phyloP scores from a whole-genome alignment of 1,140 invertebrate species.

The Drosophila gunungcola region DNA sequence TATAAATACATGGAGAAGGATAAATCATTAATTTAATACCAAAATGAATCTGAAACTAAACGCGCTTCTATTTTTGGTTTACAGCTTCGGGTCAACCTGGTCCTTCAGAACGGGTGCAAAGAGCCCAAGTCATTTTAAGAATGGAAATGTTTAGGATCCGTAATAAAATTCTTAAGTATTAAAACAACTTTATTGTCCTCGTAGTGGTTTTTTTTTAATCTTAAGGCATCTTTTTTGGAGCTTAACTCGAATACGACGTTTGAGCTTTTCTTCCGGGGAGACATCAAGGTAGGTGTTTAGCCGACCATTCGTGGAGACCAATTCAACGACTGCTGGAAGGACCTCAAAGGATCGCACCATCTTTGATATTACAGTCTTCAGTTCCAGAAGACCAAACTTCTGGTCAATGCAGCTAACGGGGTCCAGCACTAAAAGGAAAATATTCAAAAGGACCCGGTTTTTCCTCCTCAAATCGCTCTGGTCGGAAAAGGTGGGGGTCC shows the following conservation, averaged over 20 bases:
- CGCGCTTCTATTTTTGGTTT: not conserved
- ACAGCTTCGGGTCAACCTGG: conserved; percentile 3
- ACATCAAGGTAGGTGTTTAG: conserved; percentile 62
- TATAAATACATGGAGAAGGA: not conserved
- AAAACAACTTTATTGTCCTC: too few relatives aligned
- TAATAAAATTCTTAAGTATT: not conserved
- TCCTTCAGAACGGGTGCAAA: not conserved
- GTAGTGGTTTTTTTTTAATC: too few relatives aligned
- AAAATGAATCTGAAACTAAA: conserved; percentile 4
- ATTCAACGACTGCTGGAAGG: conserved; percentile 66
- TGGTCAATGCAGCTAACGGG: conserved; percentile 82
- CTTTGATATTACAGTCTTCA: conserved; percentile 85
- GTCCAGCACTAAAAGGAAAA: conserved; percentile 87
- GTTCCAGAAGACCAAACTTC: conserved; percentile 85
- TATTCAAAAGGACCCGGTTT: conserved; percentile 86
- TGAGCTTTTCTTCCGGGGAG: conserved; percentile 17
- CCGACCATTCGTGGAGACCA: conserved; percentile 61
- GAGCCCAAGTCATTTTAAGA: not conserved
- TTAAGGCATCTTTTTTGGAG: too few relatives aligned
- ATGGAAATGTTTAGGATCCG: not conserved
- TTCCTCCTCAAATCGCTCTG: conserved; percentile 89
- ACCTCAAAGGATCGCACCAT: conserved; percentile 83
- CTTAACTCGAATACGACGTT: conserved; percentile 4
- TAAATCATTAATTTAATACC: not conserved
- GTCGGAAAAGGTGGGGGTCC: conserved; percentile 91